Conservation (phyloP, 2,797 vertebrate genomes). For the Setipinna tenuifilis region DNA sequence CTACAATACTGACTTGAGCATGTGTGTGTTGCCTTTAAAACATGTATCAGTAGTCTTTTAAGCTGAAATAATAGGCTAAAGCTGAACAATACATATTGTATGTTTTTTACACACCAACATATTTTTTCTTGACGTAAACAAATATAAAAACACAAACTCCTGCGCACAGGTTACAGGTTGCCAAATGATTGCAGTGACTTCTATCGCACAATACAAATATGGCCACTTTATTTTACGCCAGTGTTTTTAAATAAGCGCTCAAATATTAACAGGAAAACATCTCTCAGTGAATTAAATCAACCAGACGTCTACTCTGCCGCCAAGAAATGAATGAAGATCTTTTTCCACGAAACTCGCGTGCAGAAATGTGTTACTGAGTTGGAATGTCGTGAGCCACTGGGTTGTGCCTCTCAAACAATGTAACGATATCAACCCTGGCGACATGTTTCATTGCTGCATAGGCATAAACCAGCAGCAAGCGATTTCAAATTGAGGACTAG, state of each 20-base stretch:
- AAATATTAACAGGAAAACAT: not conserved
- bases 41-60: not conserved
- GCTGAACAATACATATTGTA: not conserved
- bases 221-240: not conserved
- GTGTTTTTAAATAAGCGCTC: not conserved
- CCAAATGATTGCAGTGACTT: not conserved
- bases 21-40: not conserved
- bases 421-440: conserved; percentile 15
- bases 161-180: conserved; percentile 1
- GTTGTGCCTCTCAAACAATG: conserved; percentile 21
- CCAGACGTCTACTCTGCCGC: too few species aligned
- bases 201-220: not conserved
- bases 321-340: too few species aligned
- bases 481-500: not conserved
- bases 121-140: too few species aligned
- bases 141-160: not conserved
- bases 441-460: conserved; percentile 3
- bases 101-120: not conserved
- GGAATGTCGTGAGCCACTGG: not conserved
- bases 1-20: not conserved
- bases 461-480: not conserved
- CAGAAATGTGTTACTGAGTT: not conserved
- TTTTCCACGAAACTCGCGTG: not conserved
- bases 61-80: not conserved
- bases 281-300: not conserved